Conservation (phyloP, 2,113 vertebrate genomes). For the Scalopus aquaticus region DNA sequence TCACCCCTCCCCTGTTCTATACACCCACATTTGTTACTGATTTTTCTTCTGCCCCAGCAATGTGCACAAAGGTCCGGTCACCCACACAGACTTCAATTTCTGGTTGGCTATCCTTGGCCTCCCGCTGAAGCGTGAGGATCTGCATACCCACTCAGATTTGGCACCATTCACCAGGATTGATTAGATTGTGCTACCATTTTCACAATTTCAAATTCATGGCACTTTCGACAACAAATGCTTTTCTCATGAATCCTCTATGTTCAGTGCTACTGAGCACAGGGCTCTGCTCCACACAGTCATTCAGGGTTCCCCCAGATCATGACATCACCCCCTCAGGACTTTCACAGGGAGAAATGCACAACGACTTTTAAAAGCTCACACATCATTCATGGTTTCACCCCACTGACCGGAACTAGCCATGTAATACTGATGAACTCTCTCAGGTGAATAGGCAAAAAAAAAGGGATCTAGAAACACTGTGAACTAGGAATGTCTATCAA, state of each 20-base stretch:
- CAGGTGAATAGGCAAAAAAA: neutral
- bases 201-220: neutral
- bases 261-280: rapidly evolving
- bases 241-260: neutral
- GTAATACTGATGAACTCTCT: neutral
- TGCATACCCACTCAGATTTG: neutral
- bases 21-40: neutral
- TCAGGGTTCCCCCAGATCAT: neutral
- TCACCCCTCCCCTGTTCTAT: neutral
- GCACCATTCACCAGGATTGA: neutral
- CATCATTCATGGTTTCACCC: neutral
- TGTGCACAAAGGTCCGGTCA: neutral
- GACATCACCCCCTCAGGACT: neutral
- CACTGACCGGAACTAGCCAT: neutral
- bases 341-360: neutral
- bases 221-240: neutral
- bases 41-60: neutral
- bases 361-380: neutral
- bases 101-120: neutral
- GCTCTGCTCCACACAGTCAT: neutral
- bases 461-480: neutral
- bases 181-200: neutral
- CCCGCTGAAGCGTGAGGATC: neutral
- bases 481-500: neutral
- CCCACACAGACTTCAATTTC: neutral